phyloP scores from a whole-genome alignment of 2,113 vertebrate genomes.

The Centropristis striata region DNA sequence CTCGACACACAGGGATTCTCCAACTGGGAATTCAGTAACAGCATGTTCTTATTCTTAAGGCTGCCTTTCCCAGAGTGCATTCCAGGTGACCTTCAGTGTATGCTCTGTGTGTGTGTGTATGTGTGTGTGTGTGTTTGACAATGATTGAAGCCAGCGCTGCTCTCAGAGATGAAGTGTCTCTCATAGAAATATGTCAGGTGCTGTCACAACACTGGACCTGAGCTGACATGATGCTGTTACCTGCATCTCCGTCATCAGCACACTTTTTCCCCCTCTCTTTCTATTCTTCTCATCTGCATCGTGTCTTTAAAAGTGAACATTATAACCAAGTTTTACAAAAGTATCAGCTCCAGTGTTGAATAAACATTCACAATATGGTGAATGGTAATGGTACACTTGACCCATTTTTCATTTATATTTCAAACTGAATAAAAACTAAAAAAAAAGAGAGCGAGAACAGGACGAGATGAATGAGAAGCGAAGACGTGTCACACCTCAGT shows the following conservation, averaged over 20 bases:
- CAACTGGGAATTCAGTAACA: neutral
- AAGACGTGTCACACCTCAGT: neutral
- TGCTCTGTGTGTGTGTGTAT: constrained; percentile 5
- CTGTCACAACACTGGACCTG: constrained; percentile 66
- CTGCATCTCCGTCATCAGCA: constrained; percentile 10
- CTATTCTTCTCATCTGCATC: no score
- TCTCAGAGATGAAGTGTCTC: constrained; percentile 57
- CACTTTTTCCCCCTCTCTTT: neutral
- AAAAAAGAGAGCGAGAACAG: no score
- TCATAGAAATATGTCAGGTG: constrained; percentile 52
- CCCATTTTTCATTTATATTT: no score
- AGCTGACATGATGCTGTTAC: constrained; percentile 53
- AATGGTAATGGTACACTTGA: neutral
- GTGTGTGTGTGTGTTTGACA: constrained; percentile 26
- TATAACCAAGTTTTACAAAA: neutral
- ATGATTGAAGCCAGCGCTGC: constrained; percentile 42
- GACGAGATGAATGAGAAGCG: neutral
- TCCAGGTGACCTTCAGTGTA: constrained; percentile 47
- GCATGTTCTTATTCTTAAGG: neutral
- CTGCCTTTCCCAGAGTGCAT: neutral
- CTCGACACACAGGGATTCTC: constrained; percentile 14
- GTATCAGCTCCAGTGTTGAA: neutral
- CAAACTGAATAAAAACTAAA: no score
- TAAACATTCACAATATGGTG: neutral
- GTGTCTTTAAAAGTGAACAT: neutral